A percentile compares a stretch with the other conserved stretches of the same genome.
Conservation (phyloP, 2,113 vertebrate genomes). For the Acrocephalus kingi region DNA sequence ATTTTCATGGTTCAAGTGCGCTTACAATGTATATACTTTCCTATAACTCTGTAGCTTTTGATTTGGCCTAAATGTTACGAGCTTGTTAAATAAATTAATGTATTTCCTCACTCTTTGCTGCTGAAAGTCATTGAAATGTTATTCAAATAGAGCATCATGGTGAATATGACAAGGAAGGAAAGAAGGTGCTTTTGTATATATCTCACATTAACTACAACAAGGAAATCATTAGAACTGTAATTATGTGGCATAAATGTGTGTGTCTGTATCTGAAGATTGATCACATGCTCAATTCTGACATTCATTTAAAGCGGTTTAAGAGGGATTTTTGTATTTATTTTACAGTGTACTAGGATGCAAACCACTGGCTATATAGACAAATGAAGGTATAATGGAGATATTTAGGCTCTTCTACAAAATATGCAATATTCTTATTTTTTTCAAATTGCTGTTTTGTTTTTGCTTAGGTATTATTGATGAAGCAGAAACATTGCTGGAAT, state of each 20-base stretch:
- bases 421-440: not conserved
- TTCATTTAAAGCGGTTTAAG: not conserved
- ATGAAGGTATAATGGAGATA: not conserved
- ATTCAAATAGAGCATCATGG: not conserved
- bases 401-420: not conserved
- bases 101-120: not conserved
- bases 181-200: not conserved
- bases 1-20: not conserved
- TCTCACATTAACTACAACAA: not conserved
- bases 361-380: not conserved
- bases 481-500: not conserved
- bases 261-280: not conserved
- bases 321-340: not conserved
- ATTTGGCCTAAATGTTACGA: not conserved
- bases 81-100: not conserved
- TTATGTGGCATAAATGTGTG: not conserved
- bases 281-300: not conserved
- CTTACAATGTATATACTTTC: not conserved
- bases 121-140: not conserved
- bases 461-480: not conserved
- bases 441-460: not conserved
- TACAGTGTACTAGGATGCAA: not conserved
- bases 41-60: not conserved
- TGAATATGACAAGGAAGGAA: not conserved
- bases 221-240: not conserved